Base-by-base conservation (phyloP, 2,888 invertebrate genomes). In the Lithophane ornitopus region DNA sequence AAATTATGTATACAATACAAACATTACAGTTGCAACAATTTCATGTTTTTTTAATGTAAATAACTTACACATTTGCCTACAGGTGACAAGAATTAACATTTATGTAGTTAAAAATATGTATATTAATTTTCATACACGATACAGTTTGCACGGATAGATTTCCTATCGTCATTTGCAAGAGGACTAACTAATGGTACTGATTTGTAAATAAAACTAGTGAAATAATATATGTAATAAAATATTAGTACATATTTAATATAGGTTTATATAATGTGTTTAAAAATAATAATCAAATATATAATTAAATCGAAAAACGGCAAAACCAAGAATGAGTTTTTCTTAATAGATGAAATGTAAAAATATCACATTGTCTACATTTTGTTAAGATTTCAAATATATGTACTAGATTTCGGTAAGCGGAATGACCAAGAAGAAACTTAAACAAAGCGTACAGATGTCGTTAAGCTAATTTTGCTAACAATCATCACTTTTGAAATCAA, bases 141-240 rank as follows among this genome's bases (percentile, higher is more conserved):
- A 85, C 81, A 80, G 73, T 84, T 84, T 87, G 70, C 78, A 86
- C 77, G 80, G 84, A 85, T 86, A 86, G 83, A 85, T 82, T 80
- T 79, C 83, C 88, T 86, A 82, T 80, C 81, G 85, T 79, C 72
- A 87, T 82, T 88, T 88, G 81, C 78, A 86, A 83, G 86, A 86
- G 86, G 85, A 87, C 70, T 87, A 85, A 78, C 79, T 85, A 87
- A 85, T 89, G 84, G 85, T 86, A 88, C 87, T 88, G 89, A 90
- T 88, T 88, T 90, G 89, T 90, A 90, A 89, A 89, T 87, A 87
- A 86, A 85, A 82, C 68, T 82, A 88, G 72, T 79, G 82, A 87
- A 83, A 86, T 82, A 82, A 85, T 83, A 82, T 76, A 76, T 82
- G 75, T 80, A 85, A 80, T 81, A 79, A 81, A 81, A 85, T 84